These are phyloP conservation scores for Aphrocallistes beatrix DNA, from an alignment of 37 sponge, comb jelly and placozoan genomes.

Conservation along the genomic window DNA sequence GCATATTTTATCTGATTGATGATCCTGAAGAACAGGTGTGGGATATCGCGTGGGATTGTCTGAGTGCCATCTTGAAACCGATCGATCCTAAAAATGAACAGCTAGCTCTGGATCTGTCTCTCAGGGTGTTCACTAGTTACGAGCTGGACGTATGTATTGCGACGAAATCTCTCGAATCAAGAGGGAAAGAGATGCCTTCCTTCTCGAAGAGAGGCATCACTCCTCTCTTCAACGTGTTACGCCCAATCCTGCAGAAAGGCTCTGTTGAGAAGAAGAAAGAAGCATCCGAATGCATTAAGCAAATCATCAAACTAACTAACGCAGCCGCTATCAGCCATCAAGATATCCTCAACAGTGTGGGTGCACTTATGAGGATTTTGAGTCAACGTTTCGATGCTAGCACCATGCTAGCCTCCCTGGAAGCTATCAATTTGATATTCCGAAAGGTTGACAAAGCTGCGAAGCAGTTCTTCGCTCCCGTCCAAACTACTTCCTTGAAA, in stretches of 20 bases:
- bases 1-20: neutral
- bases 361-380: slow-evolving; percentile 86
- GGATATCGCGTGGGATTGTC: slow-evolving; percentile 15
- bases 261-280: slow-evolving; percentile 85
- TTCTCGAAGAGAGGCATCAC: neutral
- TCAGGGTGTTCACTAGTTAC: neutral
- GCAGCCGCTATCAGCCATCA: slow-evolving; percentile 21
- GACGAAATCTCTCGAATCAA: neutral
- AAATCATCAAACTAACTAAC: slow-evolving; percentile 61
- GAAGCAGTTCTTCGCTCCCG: slow-evolving; percentile 2
- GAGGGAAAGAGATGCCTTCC: neutral
- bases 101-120: neutral
- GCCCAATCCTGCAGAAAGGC: slow-evolving; percentile 35
- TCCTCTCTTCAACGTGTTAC: slow-evolving; percentile 11
- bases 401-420: slow-evolving; percentile 74
- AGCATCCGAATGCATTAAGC: slow-evolving; percentile 61
- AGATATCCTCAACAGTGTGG: slow-evolving; percentile 27
- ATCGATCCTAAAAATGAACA: slow-evolving; percentile 11
- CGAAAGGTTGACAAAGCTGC: slow-evolving; percentile 47
- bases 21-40: neutral
- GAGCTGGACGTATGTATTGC: slow-evolving; percentile 12
- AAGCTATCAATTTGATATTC: slow-evolving; percentile 68
- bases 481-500: slow-evolving; percentile 9
- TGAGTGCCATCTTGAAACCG: neutral
- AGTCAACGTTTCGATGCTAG: slow-evolving; percentile 70